Evolutionary conservation across 2,113 vertebrate genomes (phyloP).

Genomic region (Rynchops niger): DNA sequence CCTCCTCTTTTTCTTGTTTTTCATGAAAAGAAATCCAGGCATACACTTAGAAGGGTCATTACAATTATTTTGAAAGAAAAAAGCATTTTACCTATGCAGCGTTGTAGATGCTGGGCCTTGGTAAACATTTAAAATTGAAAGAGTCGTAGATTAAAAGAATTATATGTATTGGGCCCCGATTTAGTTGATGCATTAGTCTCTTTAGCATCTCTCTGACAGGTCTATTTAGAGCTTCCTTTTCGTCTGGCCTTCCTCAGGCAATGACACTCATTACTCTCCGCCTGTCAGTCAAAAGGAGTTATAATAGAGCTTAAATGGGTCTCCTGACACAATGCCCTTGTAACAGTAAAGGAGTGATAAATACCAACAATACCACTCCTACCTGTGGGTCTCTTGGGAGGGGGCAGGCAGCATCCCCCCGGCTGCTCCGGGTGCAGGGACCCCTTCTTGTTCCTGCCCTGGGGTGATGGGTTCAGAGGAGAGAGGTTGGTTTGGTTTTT

Average conservation of each 20-base stretch:
- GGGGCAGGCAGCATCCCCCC: neutral
- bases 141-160: neutral
- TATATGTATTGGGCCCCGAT: neutral
- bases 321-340: neutral
- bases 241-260: neutral
- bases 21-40: slow-evolving; percentile 41
- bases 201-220: slow-evolving; percentile 35
- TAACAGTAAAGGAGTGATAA: neutral
- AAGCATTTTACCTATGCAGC: neutral
- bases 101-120: neutral
- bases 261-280: neutral
- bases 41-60: slow-evolving; percentile 29
- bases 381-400: neutral
- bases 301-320: neutral
- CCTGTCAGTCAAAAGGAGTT: slow-evolving; percentile 29
- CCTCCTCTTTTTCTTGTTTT: slow-evolving; percentile 53
- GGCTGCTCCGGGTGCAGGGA: neutral
- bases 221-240: slow-evolving; percentile 17
- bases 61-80: neutral
- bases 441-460: neutral
- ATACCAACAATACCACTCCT: neutral
- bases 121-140: slow-evolving; percentile 29
- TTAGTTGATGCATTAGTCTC: slow-evolving; percentile 2
- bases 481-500: too few species aligned
- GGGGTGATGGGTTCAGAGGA: accelerated